A percentile compares a stretch with the other conserved stretches of the same genome.
Conservation (phyloP, 2,888 invertebrate genomes). For the Chironomus riparius region DNA sequence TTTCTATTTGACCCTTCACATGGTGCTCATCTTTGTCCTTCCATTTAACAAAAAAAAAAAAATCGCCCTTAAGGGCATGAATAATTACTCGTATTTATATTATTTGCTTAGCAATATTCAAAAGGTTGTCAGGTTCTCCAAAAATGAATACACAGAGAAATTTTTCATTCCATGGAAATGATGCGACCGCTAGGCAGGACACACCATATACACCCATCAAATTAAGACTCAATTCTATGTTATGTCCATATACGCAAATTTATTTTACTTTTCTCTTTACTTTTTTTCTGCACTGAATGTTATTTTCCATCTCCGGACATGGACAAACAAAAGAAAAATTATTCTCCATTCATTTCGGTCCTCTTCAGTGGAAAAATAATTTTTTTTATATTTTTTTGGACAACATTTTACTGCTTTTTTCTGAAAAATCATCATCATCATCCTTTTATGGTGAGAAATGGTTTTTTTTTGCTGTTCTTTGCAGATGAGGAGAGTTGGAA, state of each 20-base stretch:
- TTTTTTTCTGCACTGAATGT: neutral
- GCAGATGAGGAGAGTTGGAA: no score
- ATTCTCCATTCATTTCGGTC: constrained; percentile 16
- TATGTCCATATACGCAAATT: neutral
- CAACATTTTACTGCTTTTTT: neutral
- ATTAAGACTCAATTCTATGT: constrained; percentile 20
- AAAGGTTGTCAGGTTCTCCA: neutral
- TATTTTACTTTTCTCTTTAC: neutral
- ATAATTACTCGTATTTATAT: constrained; percentile 27
- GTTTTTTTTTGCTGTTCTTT: neutral
- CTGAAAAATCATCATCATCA: constrained; percentile 14
- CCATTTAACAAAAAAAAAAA: no score
- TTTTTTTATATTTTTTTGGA: neutral
- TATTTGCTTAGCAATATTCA: constrained; percentile 22
- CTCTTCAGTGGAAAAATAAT: neutral
- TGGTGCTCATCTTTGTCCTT: no score
- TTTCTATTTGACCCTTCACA: no score
- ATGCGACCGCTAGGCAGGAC: constrained; percentile 12
- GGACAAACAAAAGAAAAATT: constrained; percentile 26
- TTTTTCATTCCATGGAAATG: neutral
- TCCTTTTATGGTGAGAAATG: neutral
- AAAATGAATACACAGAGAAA: neutral
- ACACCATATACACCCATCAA: constrained; percentile 19
- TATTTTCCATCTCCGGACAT: constrained; percentile 1
- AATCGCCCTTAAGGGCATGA: neutral